Conservation (phyloP, 1,140 invertebrate genomes). For the Drosophila tropicalis region DNA sequence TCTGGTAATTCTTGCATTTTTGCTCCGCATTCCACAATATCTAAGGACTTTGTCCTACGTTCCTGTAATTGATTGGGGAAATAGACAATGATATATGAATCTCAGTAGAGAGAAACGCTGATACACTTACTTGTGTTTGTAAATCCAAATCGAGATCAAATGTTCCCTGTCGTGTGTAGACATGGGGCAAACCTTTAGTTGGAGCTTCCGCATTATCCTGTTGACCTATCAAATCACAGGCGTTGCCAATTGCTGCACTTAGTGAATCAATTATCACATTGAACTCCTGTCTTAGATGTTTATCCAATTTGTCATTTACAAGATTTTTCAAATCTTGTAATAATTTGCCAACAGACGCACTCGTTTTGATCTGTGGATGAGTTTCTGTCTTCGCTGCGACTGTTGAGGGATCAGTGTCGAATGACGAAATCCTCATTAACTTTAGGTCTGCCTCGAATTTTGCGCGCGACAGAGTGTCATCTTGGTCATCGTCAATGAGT, state of each 20-base stretch:
- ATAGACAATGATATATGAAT: not conserved
- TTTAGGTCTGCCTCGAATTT: conserved; percentile 61
- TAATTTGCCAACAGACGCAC: not conserved
- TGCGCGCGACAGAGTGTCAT: conserved; percentile 22
- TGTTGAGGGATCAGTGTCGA: conserved; percentile 13
- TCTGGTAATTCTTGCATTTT: conserved; percentile 58
- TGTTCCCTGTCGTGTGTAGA: conserved; percentile 57
- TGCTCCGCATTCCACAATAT: not conserved
- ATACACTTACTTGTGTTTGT: conserved; percentile 21
- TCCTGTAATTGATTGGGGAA: conserved; percentile 19
- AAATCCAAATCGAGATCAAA: conserved; percentile 61
- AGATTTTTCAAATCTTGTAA: conserved; percentile 3
- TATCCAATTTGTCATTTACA: conserved; percentile 8
- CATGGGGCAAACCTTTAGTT: conserved; percentile 5
- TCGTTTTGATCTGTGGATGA: not conserved
- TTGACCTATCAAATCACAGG: not conserved
- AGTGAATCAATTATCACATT: not conserved
- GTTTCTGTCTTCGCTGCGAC: not conserved
- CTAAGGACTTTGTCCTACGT: conserved; percentile 1
- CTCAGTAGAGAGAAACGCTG: conserved; percentile 26
- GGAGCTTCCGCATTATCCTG: not conserved
- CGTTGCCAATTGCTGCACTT: not conserved
- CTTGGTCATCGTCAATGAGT: conserved; percentile 52
- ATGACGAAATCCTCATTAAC: conserved; percentile 49
- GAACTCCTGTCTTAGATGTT: not conserved